These are phyloP conservation scores for Sweltsa coloradensis DNA, from an alignment of 1,140 invertebrate genomes.

Conservation along the genomic window DNA sequence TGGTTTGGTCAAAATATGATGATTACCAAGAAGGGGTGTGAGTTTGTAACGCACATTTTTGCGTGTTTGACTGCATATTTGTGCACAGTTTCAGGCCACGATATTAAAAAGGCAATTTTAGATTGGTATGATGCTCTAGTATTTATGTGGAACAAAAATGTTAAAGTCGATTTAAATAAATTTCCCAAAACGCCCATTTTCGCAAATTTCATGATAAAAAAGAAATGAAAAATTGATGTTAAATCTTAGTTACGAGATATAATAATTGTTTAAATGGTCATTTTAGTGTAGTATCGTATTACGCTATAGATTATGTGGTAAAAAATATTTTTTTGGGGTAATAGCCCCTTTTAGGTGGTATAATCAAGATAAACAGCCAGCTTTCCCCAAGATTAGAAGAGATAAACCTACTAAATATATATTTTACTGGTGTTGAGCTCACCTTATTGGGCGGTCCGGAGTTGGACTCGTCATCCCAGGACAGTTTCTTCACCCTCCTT, in stretches of 20 bases:
- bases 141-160: background rate
- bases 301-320: background rate
- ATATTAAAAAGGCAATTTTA: background rate
- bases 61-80: background rate
- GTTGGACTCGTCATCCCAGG: constrained; percentile 52
- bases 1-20: too few relatives aligned
- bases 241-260: background rate
- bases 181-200: background rate
- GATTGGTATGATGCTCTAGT: background rate
- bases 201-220: background rate
- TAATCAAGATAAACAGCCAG: background rate
- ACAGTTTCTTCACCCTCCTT: constrained; percentile 53
- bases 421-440: background rate
- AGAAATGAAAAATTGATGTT: background rate
- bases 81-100: background rate
- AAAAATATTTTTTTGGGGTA: background rate
- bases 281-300: background rate
- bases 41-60: too few relatives aligned
- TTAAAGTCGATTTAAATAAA: background rate
- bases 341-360: background rate
- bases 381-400: too few relatives aligned
- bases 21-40: too few relatives aligned
- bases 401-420: too few relatives aligned
- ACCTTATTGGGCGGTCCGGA: background rate
- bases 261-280: background rate